phyloP scores from a whole-genome alignment of 2,113 vertebrate genomes.

The Puntigrus tetrazona region DNA sequence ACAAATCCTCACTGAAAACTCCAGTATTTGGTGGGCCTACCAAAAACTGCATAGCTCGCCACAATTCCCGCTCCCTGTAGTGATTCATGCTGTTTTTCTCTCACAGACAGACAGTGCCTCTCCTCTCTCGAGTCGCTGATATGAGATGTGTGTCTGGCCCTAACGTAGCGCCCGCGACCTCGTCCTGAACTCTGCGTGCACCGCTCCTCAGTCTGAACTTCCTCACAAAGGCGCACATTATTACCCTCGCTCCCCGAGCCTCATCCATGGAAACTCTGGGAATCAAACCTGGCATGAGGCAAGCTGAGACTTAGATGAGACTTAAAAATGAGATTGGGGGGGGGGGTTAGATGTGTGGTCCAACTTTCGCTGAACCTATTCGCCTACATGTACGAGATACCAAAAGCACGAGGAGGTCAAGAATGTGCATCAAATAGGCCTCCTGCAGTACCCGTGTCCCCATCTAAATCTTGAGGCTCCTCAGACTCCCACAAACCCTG shows the following conservation, averaged over 20 bases:
- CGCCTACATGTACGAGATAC: conserved; percentile 62
- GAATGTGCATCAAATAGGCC: conserved; percentile 70
- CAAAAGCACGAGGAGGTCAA: conserved; percentile 69
- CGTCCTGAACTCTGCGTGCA: conserved; percentile 50
- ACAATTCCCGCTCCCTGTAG: conserved; percentile 10
- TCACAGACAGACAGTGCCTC: conserved; percentile 25
- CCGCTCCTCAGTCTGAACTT: conserved; percentile 44
- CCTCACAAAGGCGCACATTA: conserved; percentile 53
- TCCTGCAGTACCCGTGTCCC: conserved; percentile 61
- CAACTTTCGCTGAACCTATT: conserved; percentile 37
- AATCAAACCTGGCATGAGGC: conserved; percentile 56
- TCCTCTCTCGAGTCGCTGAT: conserved; percentile 10
- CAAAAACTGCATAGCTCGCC: background rate
- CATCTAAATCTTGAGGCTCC: conserved; percentile 67
- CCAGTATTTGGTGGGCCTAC: background rate
- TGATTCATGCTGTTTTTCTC: conserved; percentile 40
- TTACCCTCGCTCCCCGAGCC: conserved; percentile 39
- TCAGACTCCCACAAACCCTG: conserved; percentile 70
- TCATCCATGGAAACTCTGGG: conserved; percentile 55
- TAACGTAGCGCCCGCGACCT: conserved; percentile 34
- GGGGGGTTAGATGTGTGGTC: background rate
- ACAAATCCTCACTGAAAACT: conserved; percentile 14
- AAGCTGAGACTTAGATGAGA: conserved; percentile 54
- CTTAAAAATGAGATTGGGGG: conserved; percentile 33
- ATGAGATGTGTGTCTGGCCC: conserved; percentile 39